Evolutionary conservation across 2,797 vertebrate species (phyloP), one percentile per base, ranked within the genome.

Genomic region (Hyperoplus immaculatus): DNA sequence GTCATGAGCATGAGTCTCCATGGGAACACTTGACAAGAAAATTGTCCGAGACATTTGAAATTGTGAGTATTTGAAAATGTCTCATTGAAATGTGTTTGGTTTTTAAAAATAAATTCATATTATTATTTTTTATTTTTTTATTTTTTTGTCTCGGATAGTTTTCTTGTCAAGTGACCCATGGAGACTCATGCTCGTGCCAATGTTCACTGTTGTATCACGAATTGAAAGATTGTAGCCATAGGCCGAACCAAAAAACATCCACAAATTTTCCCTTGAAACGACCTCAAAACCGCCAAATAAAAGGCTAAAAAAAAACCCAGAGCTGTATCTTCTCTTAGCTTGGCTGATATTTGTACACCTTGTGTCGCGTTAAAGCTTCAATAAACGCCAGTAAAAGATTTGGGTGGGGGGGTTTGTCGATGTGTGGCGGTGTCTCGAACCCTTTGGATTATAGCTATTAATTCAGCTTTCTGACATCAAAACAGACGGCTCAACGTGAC

Each of bases 391-490:
- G 29, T 88, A 80, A 87, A 90, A 87, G 88, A 89, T 88, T 88
- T 86, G 29, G 2, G 29, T 49, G 7, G 93, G 78, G 94, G 94
- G 93, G 95, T 95, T 95, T 96, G 95, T 93, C 94, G 96, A 95
- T 94, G 93, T 91, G 86, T 94, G 95, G 94, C 83, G 29, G 29
- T 29, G 29, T 29, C 29, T 29, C 95, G 93, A 88, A 94, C 95
- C 92, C 95, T 71, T 70, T 80, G 95, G 95, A 95, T 97, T 97
- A 97, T 96, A 95, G 96, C 95, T 96, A 97, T 97, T 97, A 97
- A 97, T 97, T 97, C 97, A 97, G 95, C 95, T 95, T 96, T 95
- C 96, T 95, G 96, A 96, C 96, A 97, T 96, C 87, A 96, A 97
- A 97, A 96, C 96, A 94, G 93, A 29, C 92, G 93, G 95, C 95